Base-by-base conservation (phyloP, 2,888 invertebrate species). In the Phymatocera aterrima region DNA sequence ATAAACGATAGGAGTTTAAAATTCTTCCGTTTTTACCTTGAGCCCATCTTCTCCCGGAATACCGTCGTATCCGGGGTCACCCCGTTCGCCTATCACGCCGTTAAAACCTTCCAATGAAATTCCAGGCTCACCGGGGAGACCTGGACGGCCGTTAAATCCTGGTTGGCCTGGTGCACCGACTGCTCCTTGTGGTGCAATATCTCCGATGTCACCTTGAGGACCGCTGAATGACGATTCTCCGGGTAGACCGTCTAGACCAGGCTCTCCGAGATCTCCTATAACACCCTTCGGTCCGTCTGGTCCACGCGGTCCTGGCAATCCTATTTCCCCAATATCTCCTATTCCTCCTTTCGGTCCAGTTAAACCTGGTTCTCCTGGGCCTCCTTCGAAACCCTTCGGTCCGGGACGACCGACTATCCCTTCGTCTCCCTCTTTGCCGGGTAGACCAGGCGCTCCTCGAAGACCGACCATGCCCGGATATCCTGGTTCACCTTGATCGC, bases 271-370 rank as follows among this genome's bases (percentile, higher is more conserved):
- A 57, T 93, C 93, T 21, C 96, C 96, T 1, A 88, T 81, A 12
- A 88, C 82, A 0, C 96, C 96, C 1, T 87, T 84, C 5, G 89
- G 84, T 8, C 96, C 96, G 2, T 91, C 86, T 8, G 83, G 86
- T 0, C 96, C 96, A 80, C 91, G 91, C 10, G 87, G 88, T 18
- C 97, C 97, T 0, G 92, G 91, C 1, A 90, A 85, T 2, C 97
- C 97, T 80, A 92, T 93, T 57, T 92, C 91, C 79, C 97, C 97
- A 75, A 93, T 93, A 80, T 93, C 93, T 80, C 97, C 97, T 18
- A 92, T 92, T 87, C 96, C 95, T 83, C 97, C 97, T 91, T 95
- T 95, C 6, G 93, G 91, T 43, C 95, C 95, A 21, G 92, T 89
- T 2, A 80, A 72, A 5, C 90, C 90, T 0, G 80, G 61, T 4